Evolutionary conservation across 2,888 invertebrate species (phyloP).

Genomic region (Phrixothrix hirtus): DNA sequence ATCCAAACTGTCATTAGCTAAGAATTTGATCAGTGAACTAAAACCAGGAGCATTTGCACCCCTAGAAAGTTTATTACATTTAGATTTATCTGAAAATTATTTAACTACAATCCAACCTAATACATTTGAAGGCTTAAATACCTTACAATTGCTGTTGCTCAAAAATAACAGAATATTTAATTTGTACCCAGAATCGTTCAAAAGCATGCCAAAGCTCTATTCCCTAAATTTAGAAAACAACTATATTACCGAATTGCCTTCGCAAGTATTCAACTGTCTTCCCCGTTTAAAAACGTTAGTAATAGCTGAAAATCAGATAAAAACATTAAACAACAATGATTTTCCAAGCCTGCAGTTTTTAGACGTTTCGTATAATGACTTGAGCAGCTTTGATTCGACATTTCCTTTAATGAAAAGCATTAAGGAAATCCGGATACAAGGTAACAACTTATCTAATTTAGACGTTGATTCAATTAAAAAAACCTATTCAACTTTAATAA

Average conservation of each 20-base stretch:
- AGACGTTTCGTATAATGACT: background rate
- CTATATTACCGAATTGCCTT: background rate
- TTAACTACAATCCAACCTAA: background rate
- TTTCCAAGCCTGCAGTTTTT: background rate
- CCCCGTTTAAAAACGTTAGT: background rate
- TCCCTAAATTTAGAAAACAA: background rate
- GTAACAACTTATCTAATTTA: background rate
- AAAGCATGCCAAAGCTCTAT: background rate
- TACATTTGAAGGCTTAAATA: conserved; percentile 2
- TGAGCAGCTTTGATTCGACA: background rate
- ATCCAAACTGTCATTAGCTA: background rate
- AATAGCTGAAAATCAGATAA: background rate
- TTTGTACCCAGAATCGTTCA: background rate
- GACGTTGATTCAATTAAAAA: background rate
- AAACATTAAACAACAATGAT: background rate
- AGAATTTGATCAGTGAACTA: background rate
- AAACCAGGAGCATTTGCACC: background rate
- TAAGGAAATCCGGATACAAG: background rate
- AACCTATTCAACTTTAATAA: background rate
- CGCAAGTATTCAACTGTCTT: background rate
- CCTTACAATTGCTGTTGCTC: background rate
- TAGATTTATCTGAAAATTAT: background rate
- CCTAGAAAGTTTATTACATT: background rate
- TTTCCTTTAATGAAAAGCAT: background rate
- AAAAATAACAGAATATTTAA: background rate